Percentiles rank a stretch among this genome's conserved stretches.
phyloP scores from a whole-genome alignment of 2,113 vertebrate genomes.

The Dasypus novemcinctus region DNA sequence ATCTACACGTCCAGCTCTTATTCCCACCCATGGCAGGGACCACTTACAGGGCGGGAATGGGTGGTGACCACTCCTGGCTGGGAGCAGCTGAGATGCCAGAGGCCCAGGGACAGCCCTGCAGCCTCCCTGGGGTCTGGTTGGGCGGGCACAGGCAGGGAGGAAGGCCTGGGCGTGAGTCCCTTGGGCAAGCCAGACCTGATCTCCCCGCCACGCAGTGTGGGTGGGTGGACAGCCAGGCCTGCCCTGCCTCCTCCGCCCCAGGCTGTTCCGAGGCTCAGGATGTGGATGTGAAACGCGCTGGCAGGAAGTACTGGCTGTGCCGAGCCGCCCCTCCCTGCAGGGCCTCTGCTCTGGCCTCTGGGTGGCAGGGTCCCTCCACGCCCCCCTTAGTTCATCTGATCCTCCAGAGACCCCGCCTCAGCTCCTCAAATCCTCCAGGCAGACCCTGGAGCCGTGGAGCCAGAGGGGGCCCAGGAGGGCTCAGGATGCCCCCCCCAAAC shows the following conservation, averaged over 20 bases:
- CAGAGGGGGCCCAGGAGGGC: not conserved
- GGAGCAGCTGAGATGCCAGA: not conserved
- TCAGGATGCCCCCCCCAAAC: too few relatives aligned
- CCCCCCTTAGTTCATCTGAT: too few relatives aligned
- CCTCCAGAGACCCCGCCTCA: fast-evolving
- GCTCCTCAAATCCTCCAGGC: not conserved
- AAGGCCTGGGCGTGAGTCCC: not conserved
- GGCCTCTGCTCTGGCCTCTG: not conserved
- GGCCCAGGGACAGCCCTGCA: not conserved
- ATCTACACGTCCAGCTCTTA: not conserved
- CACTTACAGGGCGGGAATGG: not conserved
- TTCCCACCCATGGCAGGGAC: not conserved
- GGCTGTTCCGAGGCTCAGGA: not conserved
- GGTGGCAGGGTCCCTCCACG: not conserved
- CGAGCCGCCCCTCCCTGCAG: fast-evolving
- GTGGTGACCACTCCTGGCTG: not conserved
- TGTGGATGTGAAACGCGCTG: not conserved
- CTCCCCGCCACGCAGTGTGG: not conserved
- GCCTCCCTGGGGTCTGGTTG: not conserved
- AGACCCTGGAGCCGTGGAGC: not conserved
- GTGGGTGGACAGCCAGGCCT: fast-evolving
- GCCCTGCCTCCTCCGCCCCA: not conserved
- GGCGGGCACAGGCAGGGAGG: not conserved
- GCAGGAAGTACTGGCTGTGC: not conserved
- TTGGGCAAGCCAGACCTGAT: not conserved